A percentile compares a stretch with the other conserved stretches of the same genome.
phyloP scores from a whole-genome alignment of 23 tunicate genomes.

The Styela clava region DNA sequence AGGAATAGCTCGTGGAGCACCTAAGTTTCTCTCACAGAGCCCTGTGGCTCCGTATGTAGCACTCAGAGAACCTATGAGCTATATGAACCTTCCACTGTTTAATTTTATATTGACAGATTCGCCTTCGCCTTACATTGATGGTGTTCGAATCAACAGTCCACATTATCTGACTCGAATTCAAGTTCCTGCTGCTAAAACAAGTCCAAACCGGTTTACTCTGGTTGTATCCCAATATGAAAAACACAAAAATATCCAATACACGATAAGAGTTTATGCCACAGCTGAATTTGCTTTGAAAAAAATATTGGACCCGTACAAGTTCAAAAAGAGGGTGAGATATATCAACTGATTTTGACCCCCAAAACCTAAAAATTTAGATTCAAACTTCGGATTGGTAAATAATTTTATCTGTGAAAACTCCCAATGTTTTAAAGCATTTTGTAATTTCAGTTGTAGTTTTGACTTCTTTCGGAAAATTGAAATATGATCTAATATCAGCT shows the following conservation, averaged over 20 bases:
- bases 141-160: constrained; percentile 92
- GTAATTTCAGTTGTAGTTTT: too few species aligned
- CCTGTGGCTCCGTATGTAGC: too few species aligned
- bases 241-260: constrained; percentile 77
- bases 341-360: not conserved
- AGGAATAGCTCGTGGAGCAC: too few species aligned
- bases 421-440: too few species aligned
- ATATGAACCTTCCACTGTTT: too few species aligned
- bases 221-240: constrained; percentile 95
- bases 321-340: constrained; percentile 42
- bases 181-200: constrained; percentile 32
- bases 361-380: not conserved
- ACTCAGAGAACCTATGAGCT: too few species aligned
- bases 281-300: constrained; percentile 58
- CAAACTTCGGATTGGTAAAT: too few species aligned
- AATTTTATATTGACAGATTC: constrained; percentile 40
- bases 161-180: constrained; percentile 77
- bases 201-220: constrained; percentile 61
- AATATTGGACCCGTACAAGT: constrained; percentile 49
- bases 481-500: too few species aligned
- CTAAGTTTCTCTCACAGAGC: too few species aligned
- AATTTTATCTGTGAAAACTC: too few species aligned
- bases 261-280: constrained; percentile 59
- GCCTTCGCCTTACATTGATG: constrained; percentile 90
- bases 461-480: too few species aligned